A percentile compares a stretch with the other conserved stretches of the same genome.
These are phyloP conservation scores for Stenolophus ochropezus DNA, from an alignment of 2,888 invertebrate genomes.

Conservation along the genomic window DNA sequence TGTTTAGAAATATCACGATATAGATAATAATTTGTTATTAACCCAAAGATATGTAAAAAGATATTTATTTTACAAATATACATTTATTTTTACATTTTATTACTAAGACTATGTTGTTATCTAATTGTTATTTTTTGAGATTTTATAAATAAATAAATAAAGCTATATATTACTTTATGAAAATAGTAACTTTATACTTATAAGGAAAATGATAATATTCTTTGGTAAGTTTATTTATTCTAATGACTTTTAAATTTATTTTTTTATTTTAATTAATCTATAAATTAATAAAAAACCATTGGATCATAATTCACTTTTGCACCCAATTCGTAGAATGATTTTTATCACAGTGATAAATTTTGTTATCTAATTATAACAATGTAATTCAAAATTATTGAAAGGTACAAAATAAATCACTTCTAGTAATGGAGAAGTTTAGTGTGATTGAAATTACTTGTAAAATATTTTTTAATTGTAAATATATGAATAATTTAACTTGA, in stretches of 20 bases:
- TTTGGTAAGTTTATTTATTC: not conserved
- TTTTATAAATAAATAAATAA: constrained; percentile 57
- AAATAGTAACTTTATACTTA: constrained; percentile 26
- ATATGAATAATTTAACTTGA: too few relatives aligned
- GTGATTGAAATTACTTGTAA: too few relatives aligned
- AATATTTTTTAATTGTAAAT: too few relatives aligned
- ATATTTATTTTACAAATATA: constrained; percentile 43
- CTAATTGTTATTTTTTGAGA: constrained; percentile 33
- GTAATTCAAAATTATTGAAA: too few relatives aligned
- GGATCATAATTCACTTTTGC: too few relatives aligned
- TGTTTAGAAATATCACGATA: constrained; percentile 64
- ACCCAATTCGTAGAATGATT: too few relatives aligned
- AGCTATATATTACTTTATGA: not conserved
- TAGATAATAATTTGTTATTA: constrained; percentile 28
- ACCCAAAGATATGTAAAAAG: not conserved
- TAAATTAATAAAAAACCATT: not conserved
- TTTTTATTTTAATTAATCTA: not conserved
- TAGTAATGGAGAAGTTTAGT: too few relatives aligned
- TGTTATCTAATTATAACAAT: too few relatives aligned
- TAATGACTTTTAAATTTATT: not conserved
- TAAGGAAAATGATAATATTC: constrained; percentile 19
- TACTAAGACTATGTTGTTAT: not conserved
- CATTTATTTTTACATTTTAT: constrained; percentile 28
- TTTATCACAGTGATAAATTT: too few relatives aligned
- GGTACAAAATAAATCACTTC: too few relatives aligned